These are phyloP conservation scores for Zygothrica quintamaculata DNA, from an alignment of 2,888 invertebrate genomes.

Conservation along the genomic window DNA sequence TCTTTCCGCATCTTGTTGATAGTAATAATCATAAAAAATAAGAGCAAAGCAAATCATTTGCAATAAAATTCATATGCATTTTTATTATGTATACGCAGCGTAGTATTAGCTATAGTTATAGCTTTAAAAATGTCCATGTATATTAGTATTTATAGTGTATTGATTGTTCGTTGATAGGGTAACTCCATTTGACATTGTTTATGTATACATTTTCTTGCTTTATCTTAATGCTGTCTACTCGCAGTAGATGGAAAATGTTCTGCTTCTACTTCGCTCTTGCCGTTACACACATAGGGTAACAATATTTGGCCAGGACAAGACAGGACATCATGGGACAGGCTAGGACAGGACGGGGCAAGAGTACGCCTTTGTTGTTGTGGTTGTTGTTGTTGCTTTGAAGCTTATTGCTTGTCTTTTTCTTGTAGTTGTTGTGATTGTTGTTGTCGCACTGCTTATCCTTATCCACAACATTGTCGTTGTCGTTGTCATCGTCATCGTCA, in stretches of 20 bases:
- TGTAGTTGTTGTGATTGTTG: constrained; percentile 61
- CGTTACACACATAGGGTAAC: constrained; percentile 33
- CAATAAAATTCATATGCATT: not conserved
- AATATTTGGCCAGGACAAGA: constrained; percentile 23
- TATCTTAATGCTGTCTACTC: constrained; percentile 77
- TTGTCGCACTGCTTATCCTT: constrained; percentile 76
- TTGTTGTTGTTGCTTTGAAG: constrained; percentile 19
- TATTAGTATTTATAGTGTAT: constrained; percentile 32
- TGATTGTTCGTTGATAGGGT: constrained; percentile 30
- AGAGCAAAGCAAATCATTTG: no score
- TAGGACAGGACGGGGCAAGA: constrained; percentile 42
- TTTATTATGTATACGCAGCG: constrained; percentile 20
- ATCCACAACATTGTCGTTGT: constrained; percentile 74
- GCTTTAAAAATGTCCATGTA: not conserved
- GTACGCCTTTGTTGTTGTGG: constrained; percentile 60
- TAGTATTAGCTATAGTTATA: not conserved
- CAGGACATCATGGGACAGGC: constrained; percentile 39
- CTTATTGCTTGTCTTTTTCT: no score
- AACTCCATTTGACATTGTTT: constrained; percentile 52
- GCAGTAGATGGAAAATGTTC: constrained; percentile 71
- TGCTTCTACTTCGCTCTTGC: constrained; percentile 47
- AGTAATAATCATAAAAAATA: no score
- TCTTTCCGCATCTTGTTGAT: no score
- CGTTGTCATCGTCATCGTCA: constrained; percentile 21
- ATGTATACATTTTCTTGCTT: constrained; percentile 77